phyloP scores from a whole-genome alignment of 2,113 vertebrate genomes.

The Varanus komodoensis region DNA sequence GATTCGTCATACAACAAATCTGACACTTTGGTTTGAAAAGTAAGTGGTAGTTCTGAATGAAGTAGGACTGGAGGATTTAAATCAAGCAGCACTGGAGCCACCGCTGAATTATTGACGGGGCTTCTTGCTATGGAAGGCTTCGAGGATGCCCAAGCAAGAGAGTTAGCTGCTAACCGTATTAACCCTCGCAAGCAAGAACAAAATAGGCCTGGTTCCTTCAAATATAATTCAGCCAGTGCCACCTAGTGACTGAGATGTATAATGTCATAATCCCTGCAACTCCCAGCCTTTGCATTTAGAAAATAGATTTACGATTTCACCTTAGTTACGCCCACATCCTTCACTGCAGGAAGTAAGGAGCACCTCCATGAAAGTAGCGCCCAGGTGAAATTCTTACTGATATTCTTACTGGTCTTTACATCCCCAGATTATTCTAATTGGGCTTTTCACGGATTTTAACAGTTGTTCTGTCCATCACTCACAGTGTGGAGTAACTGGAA shows the following conservation, averaged over 20 bases:
- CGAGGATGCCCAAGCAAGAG: not conserved
- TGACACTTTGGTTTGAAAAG: constrained; percentile 99
- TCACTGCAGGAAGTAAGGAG: not conserved
- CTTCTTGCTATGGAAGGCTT: not conserved
- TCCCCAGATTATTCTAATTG: not conserved
- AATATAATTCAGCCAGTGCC: not conserved
- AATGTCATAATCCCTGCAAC: not conserved
- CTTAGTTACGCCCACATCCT: not conserved
- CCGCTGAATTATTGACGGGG: not conserved
- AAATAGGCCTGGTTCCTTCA: not conserved
- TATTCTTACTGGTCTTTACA: not conserved
- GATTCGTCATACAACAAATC: constrained; percentile 98
- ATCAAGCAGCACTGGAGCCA: not conserved
- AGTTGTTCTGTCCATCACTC: not conserved
- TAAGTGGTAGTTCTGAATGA: constrained; percentile 75
- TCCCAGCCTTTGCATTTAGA: not conserved
- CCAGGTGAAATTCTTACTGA: too few relatives aligned
- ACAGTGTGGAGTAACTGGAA: too few relatives aligned
- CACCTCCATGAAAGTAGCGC: too few relatives aligned
- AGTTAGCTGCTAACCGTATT: not conserved
- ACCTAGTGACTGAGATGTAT: not conserved
- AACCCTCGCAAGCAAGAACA: not conserved
- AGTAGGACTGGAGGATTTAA: not conserved
- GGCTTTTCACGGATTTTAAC: not conserved
- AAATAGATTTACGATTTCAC: not conserved